These are phyloP conservation scores for Drosophila putrida DNA, from an alignment of 2,888 invertebrate genomes.

Conservation along the genomic window DNA sequence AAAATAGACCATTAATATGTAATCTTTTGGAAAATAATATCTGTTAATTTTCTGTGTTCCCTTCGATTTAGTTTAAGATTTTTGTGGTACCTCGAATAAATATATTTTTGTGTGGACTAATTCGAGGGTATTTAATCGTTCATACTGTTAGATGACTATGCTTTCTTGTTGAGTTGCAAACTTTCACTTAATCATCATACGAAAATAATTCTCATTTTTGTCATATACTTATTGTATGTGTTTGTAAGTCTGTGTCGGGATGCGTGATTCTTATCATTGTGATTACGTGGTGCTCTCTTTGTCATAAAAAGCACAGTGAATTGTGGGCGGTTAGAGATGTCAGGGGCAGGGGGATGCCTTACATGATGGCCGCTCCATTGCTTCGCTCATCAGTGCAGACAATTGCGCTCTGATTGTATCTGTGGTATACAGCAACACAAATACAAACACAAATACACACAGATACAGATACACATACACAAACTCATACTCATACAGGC, in stretches of 20 bases:
- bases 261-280: constrained; percentile 76
- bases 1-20: no score
- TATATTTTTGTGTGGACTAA: no score
- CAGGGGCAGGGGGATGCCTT: constrained; percentile 25
- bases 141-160: neutral
- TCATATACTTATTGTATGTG: constrained; percentile 39
- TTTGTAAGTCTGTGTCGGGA: constrained; percentile 49
- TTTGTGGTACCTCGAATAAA: no score
- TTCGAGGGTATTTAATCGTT: constrained; percentile 23
- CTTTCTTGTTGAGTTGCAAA: constrained; percentile 27
- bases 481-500: constrained; percentile 46
- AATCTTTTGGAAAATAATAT: no score
- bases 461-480: constrained; percentile 3
- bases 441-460: constrained; percentile 26
- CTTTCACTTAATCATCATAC: constrained; percentile 65
- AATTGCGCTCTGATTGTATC: constrained; percentile 79
- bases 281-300: constrained; percentile 73
- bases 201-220: constrained; percentile 53
- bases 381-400: constrained; percentile 76
- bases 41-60: no score
- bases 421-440: constrained; percentile 34
- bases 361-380: constrained; percentile 53
- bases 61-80: no score
- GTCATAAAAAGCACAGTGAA: constrained; percentile 61
- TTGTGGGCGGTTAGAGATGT: constrained; percentile 1